These are phyloP conservation scores for Amphipoea oculea DNA, from an alignment of 2,888 invertebrate species.

Conservation along the genomic window DNA sequence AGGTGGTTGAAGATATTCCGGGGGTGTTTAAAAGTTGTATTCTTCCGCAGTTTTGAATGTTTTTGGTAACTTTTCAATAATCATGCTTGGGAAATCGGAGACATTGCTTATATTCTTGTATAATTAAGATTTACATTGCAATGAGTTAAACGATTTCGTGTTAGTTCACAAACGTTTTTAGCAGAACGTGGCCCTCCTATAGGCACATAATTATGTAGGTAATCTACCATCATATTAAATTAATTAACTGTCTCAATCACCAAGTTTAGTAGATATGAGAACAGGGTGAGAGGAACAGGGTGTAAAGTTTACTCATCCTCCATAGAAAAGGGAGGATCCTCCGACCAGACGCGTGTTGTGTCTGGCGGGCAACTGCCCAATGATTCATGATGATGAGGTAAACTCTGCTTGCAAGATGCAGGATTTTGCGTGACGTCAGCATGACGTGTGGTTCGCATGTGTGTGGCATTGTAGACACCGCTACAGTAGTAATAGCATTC, in stretches of 20 bases:
- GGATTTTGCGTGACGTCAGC: too few species aligned
- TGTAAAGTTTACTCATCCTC: too few species aligned
- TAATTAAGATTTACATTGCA: background rate
- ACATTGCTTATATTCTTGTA: background rate
- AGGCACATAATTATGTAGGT: too few species aligned
- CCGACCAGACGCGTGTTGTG: too few species aligned
- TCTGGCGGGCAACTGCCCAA: too few species aligned
- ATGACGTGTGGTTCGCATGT: too few species aligned
- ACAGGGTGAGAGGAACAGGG: too few species aligned
- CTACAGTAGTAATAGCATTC: background rate
- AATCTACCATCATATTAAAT: background rate
- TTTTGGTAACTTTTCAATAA: background rate
- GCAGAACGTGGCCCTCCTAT: too few species aligned
- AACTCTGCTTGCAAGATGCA: too few species aligned
- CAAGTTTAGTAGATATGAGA: background rate
- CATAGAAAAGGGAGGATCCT: too few species aligned
- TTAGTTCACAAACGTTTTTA: background rate
- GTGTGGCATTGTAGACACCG: too few species aligned
- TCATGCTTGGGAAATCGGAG: background rate
- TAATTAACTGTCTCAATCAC: background rate
- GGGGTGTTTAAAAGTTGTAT: conserved; percentile 10
- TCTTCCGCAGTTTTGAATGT: background rate
- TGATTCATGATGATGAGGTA: too few species aligned
- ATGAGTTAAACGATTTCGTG: background rate
- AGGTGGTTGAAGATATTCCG: background rate